Conservation (phyloP, 2,113 vertebrate species). For the Apistogramma diplotaenia region DNA sequence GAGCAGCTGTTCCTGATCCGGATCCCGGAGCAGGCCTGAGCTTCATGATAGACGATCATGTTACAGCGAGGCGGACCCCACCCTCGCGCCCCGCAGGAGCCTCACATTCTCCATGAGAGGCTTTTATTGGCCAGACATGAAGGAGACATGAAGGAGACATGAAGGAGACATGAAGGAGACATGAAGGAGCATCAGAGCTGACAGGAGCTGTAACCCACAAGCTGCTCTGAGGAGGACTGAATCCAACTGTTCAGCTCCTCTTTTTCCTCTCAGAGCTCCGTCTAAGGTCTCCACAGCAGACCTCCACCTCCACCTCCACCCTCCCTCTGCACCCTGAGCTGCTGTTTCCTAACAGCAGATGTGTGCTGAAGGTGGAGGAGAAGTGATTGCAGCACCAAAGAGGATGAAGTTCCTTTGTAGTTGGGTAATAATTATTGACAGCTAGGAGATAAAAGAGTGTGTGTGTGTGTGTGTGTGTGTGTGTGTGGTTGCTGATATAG, state of each 20-base stretch:
- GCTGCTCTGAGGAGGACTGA: too few species aligned
- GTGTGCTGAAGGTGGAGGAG: not conserved
- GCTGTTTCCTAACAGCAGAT: too few species aligned
- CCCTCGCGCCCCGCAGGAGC: too few species aligned
- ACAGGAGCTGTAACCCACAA: too few species aligned
- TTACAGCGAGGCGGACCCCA: not conserved
- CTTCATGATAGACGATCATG: not conserved
- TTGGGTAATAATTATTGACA: not conserved
- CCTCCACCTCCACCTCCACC: too few species aligned
- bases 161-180: too few species aligned
- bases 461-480: not conserved
- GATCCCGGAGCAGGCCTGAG: not conserved
- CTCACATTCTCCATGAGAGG: fast-evolving
- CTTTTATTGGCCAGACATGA: not conserved
- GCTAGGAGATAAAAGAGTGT: not conserved
- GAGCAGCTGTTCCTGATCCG: not conserved
- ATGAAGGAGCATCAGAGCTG: too few species aligned
- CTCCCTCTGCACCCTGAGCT: too few species aligned
- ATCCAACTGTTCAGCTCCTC: too few species aligned
- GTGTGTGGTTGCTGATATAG: not conserved
- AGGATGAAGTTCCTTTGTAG: fast-evolving
- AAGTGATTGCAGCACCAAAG: not conserved
- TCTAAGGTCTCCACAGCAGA: too few species aligned
- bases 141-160: not conserved
- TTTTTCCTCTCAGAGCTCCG: too few species aligned